Evolutionary conservation across 2,888 invertebrate species (phyloP).

Genomic region (Steinernema carpocapsae): DNA sequence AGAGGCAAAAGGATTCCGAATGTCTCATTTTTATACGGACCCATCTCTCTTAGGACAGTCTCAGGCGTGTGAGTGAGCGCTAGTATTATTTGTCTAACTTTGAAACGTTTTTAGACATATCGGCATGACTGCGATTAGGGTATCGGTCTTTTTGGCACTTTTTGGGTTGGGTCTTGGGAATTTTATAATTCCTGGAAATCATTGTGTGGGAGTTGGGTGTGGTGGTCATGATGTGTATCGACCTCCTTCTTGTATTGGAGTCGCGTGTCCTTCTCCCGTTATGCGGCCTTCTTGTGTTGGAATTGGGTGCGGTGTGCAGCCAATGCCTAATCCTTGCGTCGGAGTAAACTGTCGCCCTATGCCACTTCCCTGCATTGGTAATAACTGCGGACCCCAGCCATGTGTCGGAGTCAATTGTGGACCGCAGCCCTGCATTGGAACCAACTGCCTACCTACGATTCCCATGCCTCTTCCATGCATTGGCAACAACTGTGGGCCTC

Average conservation of each 20-base stretch:
- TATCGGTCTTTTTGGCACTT: not conserved
- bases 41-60: not conserved
- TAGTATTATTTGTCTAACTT: too few species aligned
- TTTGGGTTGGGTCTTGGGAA: not conserved
- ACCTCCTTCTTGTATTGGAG: not conserved
- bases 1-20: constrained; percentile 2
- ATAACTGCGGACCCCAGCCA: not conserved
- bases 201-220: not conserved
- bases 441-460: not conserved
- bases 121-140: too few species aligned
- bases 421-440: not conserved
- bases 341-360: not conserved
- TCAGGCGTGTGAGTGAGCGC: not conserved
- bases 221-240: not conserved
- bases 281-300: not conserved
- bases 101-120: too few species aligned
- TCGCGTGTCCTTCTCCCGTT: not conserved
- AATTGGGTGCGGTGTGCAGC: not conserved
- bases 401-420: constrained; percentile 2
- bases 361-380: not conserved
- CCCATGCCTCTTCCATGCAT: not conserved
- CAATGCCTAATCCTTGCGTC: not conserved
- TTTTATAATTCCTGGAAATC: not conserved
- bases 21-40: not conserved
- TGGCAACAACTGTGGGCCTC: not conserved